A percentile compares a stretch with the other conserved stretches of the same genome.
These are phyloP conservation scores for Pandemis corylana DNA, from an alignment of 2,888 invertebrate species.

Conservation along the genomic window DNA sequence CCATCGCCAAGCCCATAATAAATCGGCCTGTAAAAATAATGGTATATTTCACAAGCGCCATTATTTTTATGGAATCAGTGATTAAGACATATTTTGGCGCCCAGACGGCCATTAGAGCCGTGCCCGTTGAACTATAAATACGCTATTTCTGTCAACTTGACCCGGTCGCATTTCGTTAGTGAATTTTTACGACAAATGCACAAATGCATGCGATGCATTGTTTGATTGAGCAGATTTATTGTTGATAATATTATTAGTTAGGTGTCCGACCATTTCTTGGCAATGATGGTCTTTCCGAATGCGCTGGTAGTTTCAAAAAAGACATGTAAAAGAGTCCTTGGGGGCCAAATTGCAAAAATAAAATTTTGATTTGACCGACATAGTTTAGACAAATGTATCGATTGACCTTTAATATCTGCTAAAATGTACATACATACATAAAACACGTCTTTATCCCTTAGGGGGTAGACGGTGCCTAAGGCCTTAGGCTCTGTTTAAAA, in stretches of 20 bases:
- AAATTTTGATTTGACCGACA: background rate
- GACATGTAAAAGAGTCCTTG: no score
- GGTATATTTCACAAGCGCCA: conserved; percentile 29
- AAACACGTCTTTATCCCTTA: no score
- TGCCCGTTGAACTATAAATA: conserved; percentile 29
- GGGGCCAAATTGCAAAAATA: no score
- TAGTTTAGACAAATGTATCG: background rate
- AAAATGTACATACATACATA: no score
- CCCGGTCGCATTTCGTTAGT: conserved; percentile 11
- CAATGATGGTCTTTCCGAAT: no score
- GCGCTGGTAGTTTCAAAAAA: no score
- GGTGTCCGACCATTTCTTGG: background rate
- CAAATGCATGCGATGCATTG: background rate
- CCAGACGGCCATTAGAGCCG: conserved; percentile 30
- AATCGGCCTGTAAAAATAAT: conserved; percentile 27
- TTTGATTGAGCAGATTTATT: background rate
- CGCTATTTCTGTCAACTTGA: conserved; percentile 34
- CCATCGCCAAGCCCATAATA: conserved; percentile 28
- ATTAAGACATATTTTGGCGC: conserved; percentile 38
- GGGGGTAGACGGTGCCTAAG: no score
- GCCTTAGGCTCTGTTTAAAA: no score
- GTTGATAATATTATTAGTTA: no score
- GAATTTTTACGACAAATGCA: background rate
- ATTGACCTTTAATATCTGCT: no score
- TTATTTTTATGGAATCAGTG: conserved; percentile 39